A percentile compares a stretch with the other conserved stretches of the same genome.
phyloP scores from a whole-genome alignment of 2,113 vertebrate species.

The Boulengeromyrus knoepffleri region DNA sequence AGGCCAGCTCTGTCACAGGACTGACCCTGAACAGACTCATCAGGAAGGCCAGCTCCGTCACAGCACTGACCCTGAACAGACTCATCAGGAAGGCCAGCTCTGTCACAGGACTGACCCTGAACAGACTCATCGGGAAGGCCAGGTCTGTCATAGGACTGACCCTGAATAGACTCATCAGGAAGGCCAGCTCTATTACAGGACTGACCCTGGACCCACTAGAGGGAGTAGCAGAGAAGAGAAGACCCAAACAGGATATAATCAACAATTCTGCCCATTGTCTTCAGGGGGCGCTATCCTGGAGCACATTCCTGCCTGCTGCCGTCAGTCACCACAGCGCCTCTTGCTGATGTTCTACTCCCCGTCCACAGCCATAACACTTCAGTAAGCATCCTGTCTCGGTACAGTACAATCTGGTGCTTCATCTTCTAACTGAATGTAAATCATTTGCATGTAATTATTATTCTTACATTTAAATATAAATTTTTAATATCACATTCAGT shows the following conservation, averaged over 20 bases:
- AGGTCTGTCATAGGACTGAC: no score
- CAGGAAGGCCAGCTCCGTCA: no score
- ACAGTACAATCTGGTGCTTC: background rate
- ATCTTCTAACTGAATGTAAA: background rate
- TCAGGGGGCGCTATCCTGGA: background rate
- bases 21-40: no score
- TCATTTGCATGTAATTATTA: background rate
- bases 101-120: no score
- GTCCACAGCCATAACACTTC: background rate
- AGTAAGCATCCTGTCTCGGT: background rate
- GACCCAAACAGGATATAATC: background rate
- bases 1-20: no score
- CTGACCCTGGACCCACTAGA: background rate
- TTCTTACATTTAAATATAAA: background rate
- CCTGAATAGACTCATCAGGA: background rate
- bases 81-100: no score
- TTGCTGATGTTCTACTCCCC: background rate
- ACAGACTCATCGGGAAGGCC: no score
- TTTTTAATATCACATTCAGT: background rate
- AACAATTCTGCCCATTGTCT: background rate
- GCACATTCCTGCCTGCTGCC: background rate
- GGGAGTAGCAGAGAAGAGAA: background rate
- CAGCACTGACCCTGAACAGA: no score
- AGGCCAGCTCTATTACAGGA: background rate
- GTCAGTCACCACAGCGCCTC: background rate